phyloP scores from a whole-genome alignment of 2,888 invertebrate genomes.

The Caenorhabditis virilis region DNA sequence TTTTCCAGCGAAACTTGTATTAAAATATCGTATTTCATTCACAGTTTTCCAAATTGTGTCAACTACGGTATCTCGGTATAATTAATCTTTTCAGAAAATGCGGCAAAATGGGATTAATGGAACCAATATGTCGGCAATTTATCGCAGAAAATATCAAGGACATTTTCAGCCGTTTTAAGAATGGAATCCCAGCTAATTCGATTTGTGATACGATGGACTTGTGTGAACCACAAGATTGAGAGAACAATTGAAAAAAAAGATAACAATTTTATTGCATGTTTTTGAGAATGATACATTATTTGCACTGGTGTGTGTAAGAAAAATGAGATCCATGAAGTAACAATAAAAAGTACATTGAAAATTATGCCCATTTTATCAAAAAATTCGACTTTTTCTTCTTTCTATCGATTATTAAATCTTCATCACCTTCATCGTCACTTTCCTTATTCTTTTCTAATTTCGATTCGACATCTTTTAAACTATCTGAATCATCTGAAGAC shows the following conservation, averaged over 20 bases:
- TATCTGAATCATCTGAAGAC: slow-evolving; percentile 11
- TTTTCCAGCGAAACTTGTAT: neutral
- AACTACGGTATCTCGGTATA: too few relatives aligned
- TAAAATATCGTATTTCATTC: neutral
- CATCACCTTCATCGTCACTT: slow-evolving; percentile 21
- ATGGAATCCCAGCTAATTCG: slow-evolving; percentile 28
- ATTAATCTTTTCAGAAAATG: slow-evolving; percentile 32
- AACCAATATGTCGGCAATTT: slow-evolving; percentile 51
- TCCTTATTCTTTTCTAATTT: too few relatives aligned
- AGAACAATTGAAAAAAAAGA: neutral
- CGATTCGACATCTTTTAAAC: slow-evolving; percentile 4
- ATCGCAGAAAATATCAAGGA: slow-evolving; percentile 46
- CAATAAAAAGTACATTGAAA: slow-evolving; percentile 7
- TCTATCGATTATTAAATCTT: slow-evolving; percentile 26
- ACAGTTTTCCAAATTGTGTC: too few relatives aligned
- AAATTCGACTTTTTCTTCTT: slow-evolving; percentile 21
- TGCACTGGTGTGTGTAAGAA: neutral
- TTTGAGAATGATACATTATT: neutral
- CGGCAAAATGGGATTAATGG: slow-evolving; percentile 51
- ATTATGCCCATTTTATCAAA: slow-evolving; percentile 30
- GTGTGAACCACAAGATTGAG: slow-evolving; percentile 23
- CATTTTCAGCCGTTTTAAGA: slow-evolving; percentile 37
- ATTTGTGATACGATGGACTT: slow-evolving; percentile 35
- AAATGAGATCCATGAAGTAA: neutral
- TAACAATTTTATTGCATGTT: neutral